Base-by-base conservation (phyloP, 1,140 invertebrate species). In the Ips typographus region DNA sequence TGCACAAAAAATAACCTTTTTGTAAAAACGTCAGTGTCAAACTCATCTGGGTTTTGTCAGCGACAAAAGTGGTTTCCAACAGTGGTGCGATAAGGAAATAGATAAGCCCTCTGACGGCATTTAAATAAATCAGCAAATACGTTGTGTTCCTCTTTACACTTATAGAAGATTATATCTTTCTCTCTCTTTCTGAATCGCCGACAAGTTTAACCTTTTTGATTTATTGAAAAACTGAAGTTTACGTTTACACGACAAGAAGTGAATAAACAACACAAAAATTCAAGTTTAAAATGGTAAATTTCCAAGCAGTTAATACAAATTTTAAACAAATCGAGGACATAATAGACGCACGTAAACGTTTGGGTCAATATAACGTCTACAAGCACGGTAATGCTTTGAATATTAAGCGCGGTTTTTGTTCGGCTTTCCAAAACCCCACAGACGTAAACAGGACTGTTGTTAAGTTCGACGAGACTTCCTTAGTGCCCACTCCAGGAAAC, bases 241-340 rank as follows among this genome's bases (percentile, higher is more conserved):
- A 22, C 22, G 22, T 22, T 22, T 22, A 22, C 22, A 22, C 22
- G 22, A 22, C 22, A 22, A 22, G 22, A 22, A 22, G 22, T 22
- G 0, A 0, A 22, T 22, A 22, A 22, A 22, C 22, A 22, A 22
- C 22, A 3, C 44, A 49, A 49, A 49, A 49, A 22, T 49, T 49
- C 44, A 49, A 49, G 44, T 49, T 8, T 49, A 49, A 49, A 49
- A 49, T 49, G 7, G 22, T 3, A 1, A 3, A 49, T 49, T 49
- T 22, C 22, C 6, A 49, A 49, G 44, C 44, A 8, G 6, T 40
- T 6, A 42, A 42, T 59, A 38, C 71, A 72, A 74, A 71, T 70
- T 74, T 63, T 51, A 77, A 76, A 53, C 71, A 79, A 72, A 79
- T 79, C 49, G 78, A 79, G 66, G 78, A 79, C 64, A 74, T 78